These are phyloP conservation scores for Brachionus rotundiformis DNA, from an alignment of 1,140 invertebrate species.

Conservation along the genomic window DNA sequence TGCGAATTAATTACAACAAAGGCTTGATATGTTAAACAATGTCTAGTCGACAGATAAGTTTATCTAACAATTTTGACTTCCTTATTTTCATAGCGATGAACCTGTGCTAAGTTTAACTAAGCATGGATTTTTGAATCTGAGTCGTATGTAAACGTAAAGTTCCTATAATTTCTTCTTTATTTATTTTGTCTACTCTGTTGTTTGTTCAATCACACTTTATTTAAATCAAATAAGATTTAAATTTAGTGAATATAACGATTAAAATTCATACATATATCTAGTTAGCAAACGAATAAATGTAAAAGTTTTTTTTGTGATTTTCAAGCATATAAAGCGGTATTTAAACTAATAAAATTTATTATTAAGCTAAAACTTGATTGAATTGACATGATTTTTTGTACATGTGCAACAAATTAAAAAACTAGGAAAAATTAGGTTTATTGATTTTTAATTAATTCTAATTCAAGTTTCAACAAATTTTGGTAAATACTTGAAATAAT, in stretches of 20 bases:
- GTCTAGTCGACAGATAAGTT: neutral
- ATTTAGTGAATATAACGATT: neutral
- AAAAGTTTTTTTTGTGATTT: neutral
- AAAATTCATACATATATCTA: neutral
- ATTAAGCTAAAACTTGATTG: neutral
- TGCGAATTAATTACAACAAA: neutral
- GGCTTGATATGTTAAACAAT: neutral
- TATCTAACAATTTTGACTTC: neutral
- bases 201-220: constrained; percentile 21
- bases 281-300: neutral
- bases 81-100: neutral
- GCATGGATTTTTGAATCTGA: neutral
- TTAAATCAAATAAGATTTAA: constrained; percentile 3
- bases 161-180: neutral
- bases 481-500: neutral
- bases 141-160: neutral
- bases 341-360: neutral
- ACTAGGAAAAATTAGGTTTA: neutral
- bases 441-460: constrained; percentile 10
- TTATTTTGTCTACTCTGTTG: constrained; percentile 19
- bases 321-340: neutral
- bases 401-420: neutral
- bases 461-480: neutral
- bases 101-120: neutral
- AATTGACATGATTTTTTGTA: neutral